Evolutionary conservation across 2,888 invertebrate species (phyloP).

Genomic region (Synergus gifuensis): DNA sequence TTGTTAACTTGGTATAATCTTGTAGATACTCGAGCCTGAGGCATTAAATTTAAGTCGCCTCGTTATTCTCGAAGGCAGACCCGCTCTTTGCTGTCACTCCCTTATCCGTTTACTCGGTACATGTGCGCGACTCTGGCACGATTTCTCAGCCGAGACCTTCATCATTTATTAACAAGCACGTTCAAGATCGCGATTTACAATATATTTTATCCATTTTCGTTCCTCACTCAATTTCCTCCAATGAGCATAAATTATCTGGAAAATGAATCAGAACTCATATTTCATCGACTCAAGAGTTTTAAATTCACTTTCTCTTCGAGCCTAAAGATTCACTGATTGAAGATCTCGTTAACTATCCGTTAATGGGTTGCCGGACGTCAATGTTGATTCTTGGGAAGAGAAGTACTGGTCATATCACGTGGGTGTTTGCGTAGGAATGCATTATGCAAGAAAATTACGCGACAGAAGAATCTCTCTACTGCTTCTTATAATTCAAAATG

Average conservation of each 20-base stretch:
- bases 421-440: constrained; percentile 27
- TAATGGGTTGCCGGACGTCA: constrained; percentile 11
- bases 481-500: constrained; percentile 21
- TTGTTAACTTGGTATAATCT: constrained; percentile 68
- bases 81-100: constrained; percentile 61
- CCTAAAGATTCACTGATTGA: background rate
- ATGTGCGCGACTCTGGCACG: constrained; percentile 45
- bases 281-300: background rate
- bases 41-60: constrained; percentile 73
- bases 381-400: background rate
- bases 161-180: background rate
- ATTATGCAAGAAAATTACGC: constrained; percentile 31
- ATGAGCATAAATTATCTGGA: background rate
- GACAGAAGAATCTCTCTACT: constrained; percentile 17
- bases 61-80: constrained; percentile 67
- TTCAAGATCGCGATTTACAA: background rate
- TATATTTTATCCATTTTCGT: background rate
- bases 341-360: constrained; percentile 11
- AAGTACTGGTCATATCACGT: background rate
- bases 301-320: background rate
- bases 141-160: constrained; percentile 1
- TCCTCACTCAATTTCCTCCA: background rate
- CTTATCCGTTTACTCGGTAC: constrained; percentile 57
- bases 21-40: constrained; percentile 61
- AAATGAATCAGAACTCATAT: background rate